Percentiles rank a stretch among this genome's conserved stretches.
Conservation (phyloP, 2,113 vertebrate genomes). For the Colius striatus region DNA sequence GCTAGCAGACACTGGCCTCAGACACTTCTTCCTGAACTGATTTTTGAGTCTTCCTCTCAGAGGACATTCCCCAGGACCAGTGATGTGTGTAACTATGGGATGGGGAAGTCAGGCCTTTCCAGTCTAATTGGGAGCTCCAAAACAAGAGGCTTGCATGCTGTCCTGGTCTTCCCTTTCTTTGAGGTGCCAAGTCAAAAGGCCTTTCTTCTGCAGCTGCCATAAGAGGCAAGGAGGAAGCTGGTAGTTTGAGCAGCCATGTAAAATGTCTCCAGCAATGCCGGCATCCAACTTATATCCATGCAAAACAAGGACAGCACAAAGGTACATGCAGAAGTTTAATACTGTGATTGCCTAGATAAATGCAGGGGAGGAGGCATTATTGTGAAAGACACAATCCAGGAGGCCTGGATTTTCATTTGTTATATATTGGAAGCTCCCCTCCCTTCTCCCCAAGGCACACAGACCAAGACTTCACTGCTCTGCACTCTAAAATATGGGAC, state of each 20-base stretch:
- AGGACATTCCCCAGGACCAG: not conserved
- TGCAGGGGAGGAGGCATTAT: not conserved
- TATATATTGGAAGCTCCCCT: not conserved
- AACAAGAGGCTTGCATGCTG: not conserved
- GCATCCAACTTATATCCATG: not conserved
- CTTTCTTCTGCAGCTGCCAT: fast-evolving
- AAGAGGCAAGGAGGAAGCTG: not conserved
- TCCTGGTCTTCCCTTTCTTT: not conserved
- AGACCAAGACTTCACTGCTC: not conserved
- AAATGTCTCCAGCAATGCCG: not conserved
- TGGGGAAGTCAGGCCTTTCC: not conserved
- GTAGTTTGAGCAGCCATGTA: not conserved
- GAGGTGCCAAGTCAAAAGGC: not conserved
- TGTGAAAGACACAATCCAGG: not conserved
- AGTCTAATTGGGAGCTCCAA: not conserved
- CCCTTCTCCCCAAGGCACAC: fast-evolving
- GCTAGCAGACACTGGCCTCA: not conserved
- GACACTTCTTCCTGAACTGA: not conserved
- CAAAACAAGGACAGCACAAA: not conserved
- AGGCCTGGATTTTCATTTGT: not conserved
- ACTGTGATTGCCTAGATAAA: not conserved
- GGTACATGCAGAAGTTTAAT: not conserved
- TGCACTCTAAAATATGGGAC: not conserved
- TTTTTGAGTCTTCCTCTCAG: not conserved
- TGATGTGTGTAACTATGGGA: not conserved